Evolutionary conservation across 2,888 invertebrate genomes (phyloP).

Genomic region (Drosophila lacicola): DNA sequence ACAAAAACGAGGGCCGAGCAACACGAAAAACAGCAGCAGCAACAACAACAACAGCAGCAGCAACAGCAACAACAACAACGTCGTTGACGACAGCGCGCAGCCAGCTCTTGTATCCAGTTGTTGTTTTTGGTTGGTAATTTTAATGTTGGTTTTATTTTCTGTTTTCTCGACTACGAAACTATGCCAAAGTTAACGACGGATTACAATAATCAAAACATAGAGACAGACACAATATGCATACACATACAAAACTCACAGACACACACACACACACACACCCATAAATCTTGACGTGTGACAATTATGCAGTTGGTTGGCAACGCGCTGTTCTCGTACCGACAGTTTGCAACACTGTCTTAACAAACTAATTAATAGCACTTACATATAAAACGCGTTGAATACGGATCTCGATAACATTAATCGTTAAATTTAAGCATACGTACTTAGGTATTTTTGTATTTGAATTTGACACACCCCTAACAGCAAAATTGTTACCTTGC

Average conservation of each 20-base stretch:
- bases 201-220: constrained; percentile 66
- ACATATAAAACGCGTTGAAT: background rate
- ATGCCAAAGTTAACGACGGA: constrained; percentile 77
- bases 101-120: constrained; percentile 27
- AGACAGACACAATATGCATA: constrained; percentile 20
- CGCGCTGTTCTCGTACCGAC: constrained; percentile 17
- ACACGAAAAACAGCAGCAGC: constrained; percentile 28
- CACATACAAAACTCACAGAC: background rate
- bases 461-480: constrained; percentile 55
- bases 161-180: constrained; percentile 66
- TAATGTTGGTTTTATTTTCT: constrained; percentile 63
- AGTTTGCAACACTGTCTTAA: constrained; percentile 51
- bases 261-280: background rate
- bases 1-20: constrained; percentile 64
- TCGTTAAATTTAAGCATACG: constrained; percentile 15
- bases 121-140: constrained; percentile 60
- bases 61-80: constrained; percentile 14
- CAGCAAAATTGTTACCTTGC: constrained; percentile 40
- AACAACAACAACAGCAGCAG: constrained; percentile 20
- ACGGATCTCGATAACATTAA: constrained; percentile 23
- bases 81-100: constrained; percentile 24
- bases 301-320: constrained; percentile 65
- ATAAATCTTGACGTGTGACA: constrained; percentile 38
- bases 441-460: constrained; percentile 20
- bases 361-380: constrained; percentile 52